These are phyloP conservation scores for Andrena hattorfiana DNA, from an alignment of 2,888 invertebrate species.

Conservation along the genomic window DNA sequence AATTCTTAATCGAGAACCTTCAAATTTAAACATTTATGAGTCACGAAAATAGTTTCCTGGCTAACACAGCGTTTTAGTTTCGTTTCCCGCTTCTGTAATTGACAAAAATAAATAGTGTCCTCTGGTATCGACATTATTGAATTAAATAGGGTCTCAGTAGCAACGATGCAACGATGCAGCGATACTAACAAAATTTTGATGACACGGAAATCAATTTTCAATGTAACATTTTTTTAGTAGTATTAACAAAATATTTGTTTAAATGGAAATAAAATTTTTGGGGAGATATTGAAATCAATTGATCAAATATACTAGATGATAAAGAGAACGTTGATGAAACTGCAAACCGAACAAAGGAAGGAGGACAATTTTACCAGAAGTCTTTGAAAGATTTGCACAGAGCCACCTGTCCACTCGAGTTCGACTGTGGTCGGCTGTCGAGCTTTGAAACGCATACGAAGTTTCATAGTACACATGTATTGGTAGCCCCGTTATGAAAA, in stretches of 20 bases:
- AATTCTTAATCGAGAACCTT: too few relatives aligned
- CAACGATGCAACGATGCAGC: too few relatives aligned
- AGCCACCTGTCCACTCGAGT: constrained; percentile 40
- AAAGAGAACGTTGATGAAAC: neutral
- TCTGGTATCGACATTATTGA: too few relatives aligned
- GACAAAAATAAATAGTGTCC: too few relatives aligned
- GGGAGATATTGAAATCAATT: neutral
- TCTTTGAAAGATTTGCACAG: constrained; percentile 32
- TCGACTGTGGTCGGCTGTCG: constrained; percentile 8
- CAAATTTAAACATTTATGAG: too few relatives aligned
- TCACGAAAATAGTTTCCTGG: too few relatives aligned
- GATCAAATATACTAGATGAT: neutral
- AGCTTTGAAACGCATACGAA: constrained; percentile 19
- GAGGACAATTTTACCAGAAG: neutral
- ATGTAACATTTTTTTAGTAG: too few relatives aligned
- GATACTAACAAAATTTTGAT: too few relatives aligned
- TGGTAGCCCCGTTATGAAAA: neutral
- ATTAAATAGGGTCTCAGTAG: too few relatives aligned
- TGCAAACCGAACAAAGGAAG: neutral
- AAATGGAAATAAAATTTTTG: neutral
- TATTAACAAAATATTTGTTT: neutral
- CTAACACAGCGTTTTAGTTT: too few relatives aligned
- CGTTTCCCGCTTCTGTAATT: too few relatives aligned
- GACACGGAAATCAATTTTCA: too few relatives aligned
- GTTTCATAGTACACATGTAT: neutral